Evolutionary conservation across 2,888 invertebrate species (phyloP).

Genomic region (Melanostoma mellinum): DNA sequence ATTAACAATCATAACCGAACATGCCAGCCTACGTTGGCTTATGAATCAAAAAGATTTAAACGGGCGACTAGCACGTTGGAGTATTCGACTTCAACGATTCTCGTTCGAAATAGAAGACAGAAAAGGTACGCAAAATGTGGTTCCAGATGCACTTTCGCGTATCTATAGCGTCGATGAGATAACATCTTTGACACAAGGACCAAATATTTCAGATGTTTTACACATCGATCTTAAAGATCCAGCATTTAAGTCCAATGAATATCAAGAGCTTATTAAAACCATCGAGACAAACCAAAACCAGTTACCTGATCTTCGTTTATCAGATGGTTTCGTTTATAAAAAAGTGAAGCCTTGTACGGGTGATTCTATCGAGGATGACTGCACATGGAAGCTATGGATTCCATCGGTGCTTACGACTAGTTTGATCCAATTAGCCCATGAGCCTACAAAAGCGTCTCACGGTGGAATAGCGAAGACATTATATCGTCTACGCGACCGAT

Average conservation of each 20-base stretch:
- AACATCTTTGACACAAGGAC: no score
- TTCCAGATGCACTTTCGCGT: neutral
- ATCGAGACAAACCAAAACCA: no score
- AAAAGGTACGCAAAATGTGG: neutral
- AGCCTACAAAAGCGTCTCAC: conserved; percentile 13
- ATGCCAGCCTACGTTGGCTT: conserved; percentile 1
- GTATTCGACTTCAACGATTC: no score
- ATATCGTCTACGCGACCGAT: conserved; percentile 1
- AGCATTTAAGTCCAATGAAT: no score
- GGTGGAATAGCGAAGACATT: conserved; percentile 1
- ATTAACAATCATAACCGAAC: conserved; percentile 36
- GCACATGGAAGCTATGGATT: conserved; percentile 9
- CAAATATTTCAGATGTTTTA: no score
- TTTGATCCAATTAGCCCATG: neutral
- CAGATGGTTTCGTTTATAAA: no score
- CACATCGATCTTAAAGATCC: no score
- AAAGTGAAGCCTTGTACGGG: no score
- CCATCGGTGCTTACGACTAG: neutral
- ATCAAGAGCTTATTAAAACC: no score
- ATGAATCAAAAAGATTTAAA: no score
- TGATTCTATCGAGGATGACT: neutral
- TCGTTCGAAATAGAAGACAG: neutral
- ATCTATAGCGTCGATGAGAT: neutral
- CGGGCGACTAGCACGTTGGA: no score
- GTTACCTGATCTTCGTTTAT: no score